phyloP scores from a whole-genome alignment of 2,888 invertebrate species.

The Xestia sexstrigata region DNA sequence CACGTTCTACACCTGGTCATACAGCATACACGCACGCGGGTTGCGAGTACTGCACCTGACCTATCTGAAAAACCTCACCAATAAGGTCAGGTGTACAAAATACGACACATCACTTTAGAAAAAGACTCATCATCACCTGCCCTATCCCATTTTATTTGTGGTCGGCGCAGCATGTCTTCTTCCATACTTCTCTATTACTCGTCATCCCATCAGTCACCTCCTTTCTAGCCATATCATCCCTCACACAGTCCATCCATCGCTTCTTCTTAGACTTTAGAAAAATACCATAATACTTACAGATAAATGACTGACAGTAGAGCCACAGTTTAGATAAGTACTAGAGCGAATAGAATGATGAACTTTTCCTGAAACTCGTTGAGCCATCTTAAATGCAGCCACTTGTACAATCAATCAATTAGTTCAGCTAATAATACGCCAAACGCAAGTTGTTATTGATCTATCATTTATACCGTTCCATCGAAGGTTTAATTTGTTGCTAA shows the following conservation, averaged over 20 bases:
- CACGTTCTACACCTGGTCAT: too few species aligned
- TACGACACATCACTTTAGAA: too few species aligned
- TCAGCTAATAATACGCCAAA: conserved; percentile 41
- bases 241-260: too few species aligned
- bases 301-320: neutral
- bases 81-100: neutral
- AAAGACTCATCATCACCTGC: too few species aligned
- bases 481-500: conserved; percentile 65
- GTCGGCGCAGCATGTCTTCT: too few species aligned
- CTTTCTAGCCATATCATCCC: too few species aligned
- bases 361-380: neutral
- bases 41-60: neutral
- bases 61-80: neutral
- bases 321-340: neutral
- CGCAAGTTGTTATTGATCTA: conserved; percentile 36
- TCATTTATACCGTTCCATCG: conserved; percentile 51
- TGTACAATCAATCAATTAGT: conserved; percentile 31
- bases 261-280: neutral
- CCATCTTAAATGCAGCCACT: conserved; percentile 9
- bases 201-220: too few species aligned
- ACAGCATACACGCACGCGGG: too few species aligned
- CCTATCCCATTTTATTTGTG: too few species aligned
- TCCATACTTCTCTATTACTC: too few species aligned
- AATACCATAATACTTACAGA: neutral
- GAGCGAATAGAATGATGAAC: neutral